Evolutionary conservation across 2,113 vertebrate genomes (phyloP), one percentile per base, ranked within the genome.

Genomic region (Scomber colias): DNA sequence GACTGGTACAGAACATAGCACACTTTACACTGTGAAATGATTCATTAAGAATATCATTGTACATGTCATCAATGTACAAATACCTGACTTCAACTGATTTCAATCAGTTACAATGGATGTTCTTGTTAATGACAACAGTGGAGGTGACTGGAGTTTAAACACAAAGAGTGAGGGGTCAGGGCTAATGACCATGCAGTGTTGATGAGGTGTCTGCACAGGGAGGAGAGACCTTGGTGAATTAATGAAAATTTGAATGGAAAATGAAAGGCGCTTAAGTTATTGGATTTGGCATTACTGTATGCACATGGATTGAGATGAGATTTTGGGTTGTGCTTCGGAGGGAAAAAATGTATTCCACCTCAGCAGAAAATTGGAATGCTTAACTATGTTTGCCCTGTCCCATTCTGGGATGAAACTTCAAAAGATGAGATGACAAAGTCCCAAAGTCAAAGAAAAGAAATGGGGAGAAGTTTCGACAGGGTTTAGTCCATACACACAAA

Each of bases 401-500:
- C 16, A 59, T 51, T 68, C 64, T 31, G 59, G 77, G 68, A 66
- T 6, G 49, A 60, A 80, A 76, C 60, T 35, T 45, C 50, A 69
- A 56, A 78, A 62, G 71, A 82, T 60, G 55, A 44, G 80, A 50
- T 40, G 35, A 40, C 35, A 40, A 35, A 35, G 35, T 75, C 50
- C 31, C 46, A 82, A 72, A 55, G 72, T 78, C 76, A 74, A 73
- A 68, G 11, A 73, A 59, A 7, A 48, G 75, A 56, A 48, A 30
- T 31, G 12, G 19, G 3, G 12, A 50, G 5, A 45, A 83, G 75
- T 72, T 78, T 44, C 35, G 46, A 49, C 60, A 45, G 53, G 69
- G 40, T 17, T 31, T 59, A 46, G 16, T 50, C 24, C 24, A 56
- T 15, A 49, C 44, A 48, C 35, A 40, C 35, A 40, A 7, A 40